A percentile compares a stretch with the other conserved stretches of the same genome.
phyloP scores from a whole-genome alignment of 1,140 invertebrate genomes.

The Drosophila pseudoananassae region DNA sequence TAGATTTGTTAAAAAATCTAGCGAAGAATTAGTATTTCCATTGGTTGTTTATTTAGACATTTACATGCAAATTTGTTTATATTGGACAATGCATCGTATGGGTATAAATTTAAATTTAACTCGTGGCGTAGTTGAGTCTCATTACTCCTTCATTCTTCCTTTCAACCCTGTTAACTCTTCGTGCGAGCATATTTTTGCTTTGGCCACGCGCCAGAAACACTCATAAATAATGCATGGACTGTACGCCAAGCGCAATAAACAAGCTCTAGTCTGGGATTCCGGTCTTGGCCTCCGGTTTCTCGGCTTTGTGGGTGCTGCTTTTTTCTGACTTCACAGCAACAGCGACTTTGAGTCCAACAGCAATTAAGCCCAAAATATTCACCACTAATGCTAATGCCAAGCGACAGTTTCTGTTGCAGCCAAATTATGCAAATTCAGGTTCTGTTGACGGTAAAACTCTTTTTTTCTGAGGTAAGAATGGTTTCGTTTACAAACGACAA shows the following conservation, averaged over 20 bases:
- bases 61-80: too few species aligned
- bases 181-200: constrained; percentile 7
- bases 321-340: constrained; percentile 12
- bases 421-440: constrained; percentile 26
- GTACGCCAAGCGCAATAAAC: constrained; percentile 13
- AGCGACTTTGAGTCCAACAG: constrained; percentile 21
- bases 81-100: neutral
- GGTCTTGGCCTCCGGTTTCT: too few species aligned
- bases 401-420: constrained; percentile 22
- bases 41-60: too few species aligned
- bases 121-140: neutral
- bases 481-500: neutral
- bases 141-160: neutral
- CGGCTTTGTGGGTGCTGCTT: constrained; percentile 16
- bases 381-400: constrained; percentile 17
- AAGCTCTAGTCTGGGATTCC: neutral
- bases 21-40: too few species aligned
- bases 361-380: constrained; percentile 27
- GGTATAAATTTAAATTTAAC: neutral
- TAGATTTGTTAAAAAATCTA: too few species aligned
- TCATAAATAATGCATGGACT: constrained; percentile 33
- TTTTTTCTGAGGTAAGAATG: neutral
- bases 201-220: constrained; percentile 21
- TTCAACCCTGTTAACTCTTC: neutral
- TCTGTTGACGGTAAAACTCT: constrained; percentile 3